These are phyloP conservation scores for Siniperca chuatsi DNA, from an alignment of 2,113 vertebrate genomes.

Conservation along the genomic window DNA sequence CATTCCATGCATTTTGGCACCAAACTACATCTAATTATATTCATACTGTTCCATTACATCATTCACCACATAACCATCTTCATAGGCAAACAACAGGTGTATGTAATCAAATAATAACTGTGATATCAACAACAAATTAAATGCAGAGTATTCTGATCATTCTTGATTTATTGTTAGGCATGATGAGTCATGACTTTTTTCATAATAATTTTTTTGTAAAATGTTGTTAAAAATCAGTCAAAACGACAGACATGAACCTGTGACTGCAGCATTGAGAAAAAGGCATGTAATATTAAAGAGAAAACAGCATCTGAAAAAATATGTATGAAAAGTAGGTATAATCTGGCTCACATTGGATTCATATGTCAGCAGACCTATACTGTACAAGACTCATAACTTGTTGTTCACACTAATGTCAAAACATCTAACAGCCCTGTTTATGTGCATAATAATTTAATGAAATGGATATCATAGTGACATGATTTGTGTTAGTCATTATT, in stretches of 20 bases:
- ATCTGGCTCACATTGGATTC: neutral
- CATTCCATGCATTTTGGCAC: slow-evolving; percentile 47
- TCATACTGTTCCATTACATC: slow-evolving; percentile 69
- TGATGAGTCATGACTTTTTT: too few species aligned
- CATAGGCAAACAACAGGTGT: slow-evolving; percentile 59
- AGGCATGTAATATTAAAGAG: neutral
- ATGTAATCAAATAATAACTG: slow-evolving; percentile 39
- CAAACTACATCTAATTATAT: slow-evolving; percentile 69
- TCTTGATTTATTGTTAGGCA: too few species aligned
- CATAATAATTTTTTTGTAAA: neutral
- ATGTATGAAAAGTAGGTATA: neutral
- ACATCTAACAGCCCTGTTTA: neutral
- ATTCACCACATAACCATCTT: slow-evolving; percentile 47
- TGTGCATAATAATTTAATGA: neutral
- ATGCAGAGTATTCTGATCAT: slow-evolving; percentile 6
- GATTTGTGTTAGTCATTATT: neutral
- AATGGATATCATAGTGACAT: neutral
- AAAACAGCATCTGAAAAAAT: slow-evolving; percentile 7
- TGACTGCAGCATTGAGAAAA: neutral
- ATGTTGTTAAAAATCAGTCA: neutral
- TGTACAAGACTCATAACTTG: neutral
- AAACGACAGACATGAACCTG: neutral
- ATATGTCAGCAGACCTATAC: neutral
- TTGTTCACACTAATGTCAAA: neutral
- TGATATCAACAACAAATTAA: slow-evolving; percentile 23